Base-by-base conservation (phyloP, 2,113 vertebrate genomes). In the Rhegmatorhina hoffmannsi region DNA sequence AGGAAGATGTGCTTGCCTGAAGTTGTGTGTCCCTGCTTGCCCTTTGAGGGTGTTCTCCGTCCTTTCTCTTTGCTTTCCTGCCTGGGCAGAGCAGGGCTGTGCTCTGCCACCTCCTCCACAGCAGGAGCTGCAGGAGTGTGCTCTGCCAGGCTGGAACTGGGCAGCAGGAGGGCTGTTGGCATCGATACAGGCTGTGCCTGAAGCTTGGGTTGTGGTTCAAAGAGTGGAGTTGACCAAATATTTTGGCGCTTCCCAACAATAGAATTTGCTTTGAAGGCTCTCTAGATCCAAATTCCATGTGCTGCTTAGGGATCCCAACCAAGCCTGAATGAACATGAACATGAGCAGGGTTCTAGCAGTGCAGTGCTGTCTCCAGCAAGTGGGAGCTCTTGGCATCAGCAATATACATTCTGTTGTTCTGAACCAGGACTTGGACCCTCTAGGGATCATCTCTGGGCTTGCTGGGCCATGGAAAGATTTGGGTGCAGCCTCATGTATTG, bases 281-380 rank as follows among this genome's bases (percentile, higher is more conserved):
- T 81, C 29, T 73, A 28, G 46, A n/a, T 26, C 33, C 24, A n/a
- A 34, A 47, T 56, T 75, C 8, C 9, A 1, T 7, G 33, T 53
- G 44, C 55, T 74, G 47, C n/a, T 50, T 68, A 29, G 50, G 40
- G 40, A 43, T 43, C 23, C 23, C 56, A 79, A 26, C 11, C 17
- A 69, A 74, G 53, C 9, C 31, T 50, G 36, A 64, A 56, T 0
- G 0, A 18, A 24, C 11, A 2, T 10, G 20, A 53, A 29, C 24
- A 10, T 24, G 34, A 53, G 4, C 0, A 28, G 34, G 33, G 21
- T n/a, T 78, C 60, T 24, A 76, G 19, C 31, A 52, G 43, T 56
- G 63, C 24, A 25, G 24, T 0, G 0, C n/a, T 28, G 3, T 50
- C 34, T 84, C 28, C 26, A 46, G 76, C 34, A 67, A n/a, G 43